Conservation (phyloP, 2,888 invertebrate genomes). For the Germaria angustata region DNA sequence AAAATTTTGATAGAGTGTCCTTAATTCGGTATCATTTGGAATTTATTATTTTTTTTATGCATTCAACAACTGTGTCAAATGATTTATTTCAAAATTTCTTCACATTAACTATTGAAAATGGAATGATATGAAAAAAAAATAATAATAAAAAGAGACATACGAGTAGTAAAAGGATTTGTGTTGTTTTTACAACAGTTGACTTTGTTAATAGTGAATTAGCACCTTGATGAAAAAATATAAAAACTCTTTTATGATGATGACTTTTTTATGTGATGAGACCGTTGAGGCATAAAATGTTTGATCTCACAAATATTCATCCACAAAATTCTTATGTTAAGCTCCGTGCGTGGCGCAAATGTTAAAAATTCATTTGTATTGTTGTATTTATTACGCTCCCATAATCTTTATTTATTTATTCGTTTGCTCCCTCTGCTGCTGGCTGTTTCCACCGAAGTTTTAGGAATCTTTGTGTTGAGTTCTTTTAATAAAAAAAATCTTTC, state of each 20-base stretch:
- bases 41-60: too few species aligned
- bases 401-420: slow-evolving; percentile 49
- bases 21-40: neutral
- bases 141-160: neutral
- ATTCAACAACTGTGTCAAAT: slow-evolving; percentile 21
- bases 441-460: neutral
- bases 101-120: slow-evolving; percentile 11
- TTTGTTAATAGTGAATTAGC: slow-evolving; percentile 70
- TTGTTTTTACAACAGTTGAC: slow-evolving; percentile 63
- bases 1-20: neutral
- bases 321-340: neutral
- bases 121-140: slow-evolving; percentile 40
- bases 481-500: neutral
- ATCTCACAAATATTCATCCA: neutral
- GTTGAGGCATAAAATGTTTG: slow-evolving; percentile 31
- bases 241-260: slow-evolving; percentile 57
- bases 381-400: slow-evolving; percentile 19
- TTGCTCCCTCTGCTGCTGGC: slow-evolving; percentile 7
- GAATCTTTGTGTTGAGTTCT: neutral
- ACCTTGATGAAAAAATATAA: slow-evolving; percentile 61
- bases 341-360: neutral
- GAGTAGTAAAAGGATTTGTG: slow-evolving; percentile 60
- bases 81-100: neutral
- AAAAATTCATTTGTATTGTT: neutral
- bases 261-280: slow-evolving; percentile 46